Conservation (phyloP, 2,797 vertebrate species). For the Sarcoramphus papa region DNA sequence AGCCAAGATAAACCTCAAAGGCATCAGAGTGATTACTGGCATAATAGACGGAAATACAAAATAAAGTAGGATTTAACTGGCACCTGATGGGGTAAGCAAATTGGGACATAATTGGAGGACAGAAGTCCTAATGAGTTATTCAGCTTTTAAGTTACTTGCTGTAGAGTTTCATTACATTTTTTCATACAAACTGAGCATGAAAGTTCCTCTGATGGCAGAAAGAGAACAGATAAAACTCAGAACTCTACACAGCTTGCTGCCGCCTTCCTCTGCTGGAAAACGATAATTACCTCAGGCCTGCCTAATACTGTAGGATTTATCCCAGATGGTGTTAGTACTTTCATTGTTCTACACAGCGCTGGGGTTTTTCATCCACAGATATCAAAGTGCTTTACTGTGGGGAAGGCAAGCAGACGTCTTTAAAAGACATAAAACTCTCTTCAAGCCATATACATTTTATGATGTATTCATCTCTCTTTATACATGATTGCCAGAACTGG, state of each 20-base stretch:
- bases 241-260: not conserved
- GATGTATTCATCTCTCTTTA: not conserved
- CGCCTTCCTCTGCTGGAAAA: constrained; percentile 18
- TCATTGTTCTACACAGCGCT: not conserved
- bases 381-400: not conserved
- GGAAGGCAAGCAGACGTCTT: not conserved
- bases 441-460: not conserved
- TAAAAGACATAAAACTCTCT: not conserved
- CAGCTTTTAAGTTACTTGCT: constrained; percentile 14
- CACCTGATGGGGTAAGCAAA: not conserved
- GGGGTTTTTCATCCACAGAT: not conserved
- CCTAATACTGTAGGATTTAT: constrained; percentile 18
- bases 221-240: not conserved
- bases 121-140: constrained; percentile 34
- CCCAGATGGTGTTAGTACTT: not conserved
- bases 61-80: not conserved
- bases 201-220: constrained; percentile 18
- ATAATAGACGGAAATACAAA: not conserved
- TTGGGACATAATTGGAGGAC: constrained; percentile 10
- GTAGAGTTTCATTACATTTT: constrained; percentile 17
- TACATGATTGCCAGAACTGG: not conserved
- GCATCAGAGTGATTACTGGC: not conserved
- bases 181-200: constrained; percentile 18
- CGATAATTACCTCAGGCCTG: constrained; percentile 7
- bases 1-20: not conserved